Percentiles rank a stretch among this genome's conserved stretches.
Evolutionary conservation across 2,888 invertebrate species (phyloP).

Genomic region (Argyra leucocephala): DNA sequence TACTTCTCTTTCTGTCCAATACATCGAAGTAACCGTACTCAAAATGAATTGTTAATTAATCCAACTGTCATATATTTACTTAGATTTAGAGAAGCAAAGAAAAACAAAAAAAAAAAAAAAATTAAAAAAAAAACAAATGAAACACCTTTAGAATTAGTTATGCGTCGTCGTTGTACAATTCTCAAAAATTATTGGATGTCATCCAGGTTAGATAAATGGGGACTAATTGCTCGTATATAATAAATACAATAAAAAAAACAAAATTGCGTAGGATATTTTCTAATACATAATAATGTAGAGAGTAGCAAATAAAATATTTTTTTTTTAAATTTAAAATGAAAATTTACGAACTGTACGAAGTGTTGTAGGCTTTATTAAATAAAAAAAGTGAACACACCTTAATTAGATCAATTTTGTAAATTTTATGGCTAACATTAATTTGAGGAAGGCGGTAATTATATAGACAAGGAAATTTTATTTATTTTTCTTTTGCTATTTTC

Average conservation of each 20-base stretch:
- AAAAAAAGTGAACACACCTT: not conserved
- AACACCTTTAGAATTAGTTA: constrained; percentile 2
- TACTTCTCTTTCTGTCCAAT: no score
- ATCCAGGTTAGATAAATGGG: constrained; percentile 1
- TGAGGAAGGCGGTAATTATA: no score
- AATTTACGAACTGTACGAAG: not conserved
- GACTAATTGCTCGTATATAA: not conserved
- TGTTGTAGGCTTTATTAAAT: not conserved
- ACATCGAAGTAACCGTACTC: no score
- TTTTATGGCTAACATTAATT: not conserved
- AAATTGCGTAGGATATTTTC: not conserved
- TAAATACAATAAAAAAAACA: no score
- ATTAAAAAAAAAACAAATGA: not conserved
- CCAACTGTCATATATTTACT: not conserved
- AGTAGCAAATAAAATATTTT: not conserved
- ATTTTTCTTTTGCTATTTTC: no score
- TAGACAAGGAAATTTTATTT: no score
- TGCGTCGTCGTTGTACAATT: not conserved
- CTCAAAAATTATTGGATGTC: constrained; percentile 1
- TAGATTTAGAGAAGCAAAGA: not conserved
- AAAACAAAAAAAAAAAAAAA: not conserved
- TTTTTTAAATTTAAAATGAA: not conserved
- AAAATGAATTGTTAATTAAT: not conserved
- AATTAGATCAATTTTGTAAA: not conserved
- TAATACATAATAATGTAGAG: not conserved